These are phyloP conservation scores for Spodoptera picta DNA, from an alignment of 2,888 invertebrate species.

Conservation along the genomic window DNA sequence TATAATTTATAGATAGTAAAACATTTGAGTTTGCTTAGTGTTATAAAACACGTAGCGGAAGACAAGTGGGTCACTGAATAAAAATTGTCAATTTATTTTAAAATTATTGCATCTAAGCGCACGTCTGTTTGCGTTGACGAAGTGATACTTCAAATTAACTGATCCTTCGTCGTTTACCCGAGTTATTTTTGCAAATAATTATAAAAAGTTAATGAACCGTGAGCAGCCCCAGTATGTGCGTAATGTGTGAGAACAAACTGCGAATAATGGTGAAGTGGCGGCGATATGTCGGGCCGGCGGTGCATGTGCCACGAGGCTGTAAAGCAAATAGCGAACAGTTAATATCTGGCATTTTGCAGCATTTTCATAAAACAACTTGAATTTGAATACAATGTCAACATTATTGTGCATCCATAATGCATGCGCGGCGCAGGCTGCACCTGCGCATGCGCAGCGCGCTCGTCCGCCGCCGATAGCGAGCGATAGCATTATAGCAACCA, in stretches of 20 bases:
- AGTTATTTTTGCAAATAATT: background rate
- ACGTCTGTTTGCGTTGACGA: too few species aligned
- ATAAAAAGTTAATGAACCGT: background rate
- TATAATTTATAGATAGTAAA: too few species aligned
- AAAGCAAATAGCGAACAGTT: slow-evolving; percentile 35
- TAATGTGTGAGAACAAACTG: background rate
- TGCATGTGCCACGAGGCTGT: slow-evolving; percentile 6
- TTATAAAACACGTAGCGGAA: too few species aligned
- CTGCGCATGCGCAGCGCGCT: slow-evolving; percentile 36
- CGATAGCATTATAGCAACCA: slow-evolving; percentile 48
- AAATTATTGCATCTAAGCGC: too few species aligned
- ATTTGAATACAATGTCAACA: slow-evolving; percentile 61
- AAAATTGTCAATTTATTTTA: too few species aligned
- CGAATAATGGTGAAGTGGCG: too few species aligned
- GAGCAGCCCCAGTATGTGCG: too few species aligned
- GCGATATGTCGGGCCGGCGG: background rate
- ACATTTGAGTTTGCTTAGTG: too few species aligned
- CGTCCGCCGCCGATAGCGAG: slow-evolving; percentile 28
- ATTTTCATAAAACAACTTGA: slow-evolving; percentile 52
- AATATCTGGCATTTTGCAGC: slow-evolving; percentile 43
- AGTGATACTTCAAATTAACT: too few species aligned
- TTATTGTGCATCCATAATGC: slow-evolving; percentile 57
- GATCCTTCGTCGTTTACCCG: too few species aligned
- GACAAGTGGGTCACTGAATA: too few species aligned
- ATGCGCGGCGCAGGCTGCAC: slow-evolving; percentile 39